phyloP scores from a whole-genome alignment of 2,797 vertebrate genomes.

The Sebastes dallii region DNA sequence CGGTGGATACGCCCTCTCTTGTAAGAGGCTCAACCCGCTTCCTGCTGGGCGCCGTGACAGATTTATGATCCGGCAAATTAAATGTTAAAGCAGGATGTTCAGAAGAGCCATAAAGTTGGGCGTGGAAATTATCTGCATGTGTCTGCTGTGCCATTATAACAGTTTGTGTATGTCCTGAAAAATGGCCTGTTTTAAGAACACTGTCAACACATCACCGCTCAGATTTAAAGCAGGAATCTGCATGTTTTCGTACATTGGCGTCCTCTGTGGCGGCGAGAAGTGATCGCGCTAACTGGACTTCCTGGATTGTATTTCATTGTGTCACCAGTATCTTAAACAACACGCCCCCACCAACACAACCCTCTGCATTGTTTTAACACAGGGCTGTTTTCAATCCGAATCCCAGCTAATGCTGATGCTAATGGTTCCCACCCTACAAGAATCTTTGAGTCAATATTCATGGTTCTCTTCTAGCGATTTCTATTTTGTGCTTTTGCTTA shows the following conservation, averaged over 20 bases:
- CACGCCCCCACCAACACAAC: not conserved
- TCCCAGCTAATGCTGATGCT: not conserved
- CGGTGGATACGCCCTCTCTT: conserved; percentile 32
- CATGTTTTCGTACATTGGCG: not conserved
- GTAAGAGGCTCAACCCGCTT: conserved; percentile 60
- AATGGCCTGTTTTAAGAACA: not conserved
- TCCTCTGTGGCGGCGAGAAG: not conserved
- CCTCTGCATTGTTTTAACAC: not conserved
- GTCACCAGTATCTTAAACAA: conserved; percentile 14
- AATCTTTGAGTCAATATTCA: not conserved
- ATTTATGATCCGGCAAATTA: conserved; percentile 73
- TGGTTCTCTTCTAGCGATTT: not conserved
- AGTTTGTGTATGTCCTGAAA: not conserved
- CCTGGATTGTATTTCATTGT: conserved; percentile 29
- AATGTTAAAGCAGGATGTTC: conserved; percentile 56
- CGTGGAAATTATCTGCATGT: conserved; percentile 22
- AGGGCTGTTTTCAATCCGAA: not conserved
- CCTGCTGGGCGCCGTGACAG: conserved; percentile 59
- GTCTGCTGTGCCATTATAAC: conserved; percentile 4
- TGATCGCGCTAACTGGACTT: conserved; percentile 12
- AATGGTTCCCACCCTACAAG: not conserved
- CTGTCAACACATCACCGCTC: not conserved
- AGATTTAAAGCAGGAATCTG: not conserved
- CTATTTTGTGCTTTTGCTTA: too few species aligned
- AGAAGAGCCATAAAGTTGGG: conserved; percentile 44